Percentiles rank a stretch among this genome's conserved stretches.
Conservation (phyloP, 2,113 vertebrate species). For the Cercocebus atys region DNA sequence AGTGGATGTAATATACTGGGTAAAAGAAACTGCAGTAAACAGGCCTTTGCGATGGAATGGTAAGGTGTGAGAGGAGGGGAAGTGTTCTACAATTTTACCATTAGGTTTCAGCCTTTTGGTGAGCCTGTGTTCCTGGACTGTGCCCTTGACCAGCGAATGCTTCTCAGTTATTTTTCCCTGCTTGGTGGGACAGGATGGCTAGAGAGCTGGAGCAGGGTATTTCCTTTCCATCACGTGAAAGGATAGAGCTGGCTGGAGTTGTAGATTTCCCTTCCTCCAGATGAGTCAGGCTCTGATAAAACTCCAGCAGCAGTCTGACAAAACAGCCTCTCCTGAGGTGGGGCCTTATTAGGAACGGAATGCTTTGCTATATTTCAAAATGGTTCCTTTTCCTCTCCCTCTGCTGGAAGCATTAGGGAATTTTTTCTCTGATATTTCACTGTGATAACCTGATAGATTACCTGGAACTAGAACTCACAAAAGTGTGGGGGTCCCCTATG, state of each 20-base stretch:
- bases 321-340: background rate
- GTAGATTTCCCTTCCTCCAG: background rate
- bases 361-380: background rate
- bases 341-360: background rate
- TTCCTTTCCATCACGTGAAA: background rate
- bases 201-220: background rate
- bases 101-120: background rate
- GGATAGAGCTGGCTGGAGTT: background rate
- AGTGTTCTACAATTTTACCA: background rate
- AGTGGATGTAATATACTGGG: background rate
- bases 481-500: background rate
- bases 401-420: background rate
- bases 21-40: too few relatives aligned
- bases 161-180: background rate
- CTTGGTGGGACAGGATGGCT: background rate
- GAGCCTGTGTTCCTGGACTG: background rate
- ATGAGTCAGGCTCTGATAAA: background rate
- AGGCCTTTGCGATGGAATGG: background rate
- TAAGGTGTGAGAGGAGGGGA: background rate
- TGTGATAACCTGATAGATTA: background rate
- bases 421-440: background rate
- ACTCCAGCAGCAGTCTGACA: background rate
- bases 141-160: background rate
- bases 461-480: background rate
- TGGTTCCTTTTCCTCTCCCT: background rate